A percentile compares a stretch with the other conserved stretches of the same genome.
These are phyloP conservation scores for Diadumene lineata DNA, from an alignment of 92 coral and sea anemone species.

Conservation along the genomic window DNA sequence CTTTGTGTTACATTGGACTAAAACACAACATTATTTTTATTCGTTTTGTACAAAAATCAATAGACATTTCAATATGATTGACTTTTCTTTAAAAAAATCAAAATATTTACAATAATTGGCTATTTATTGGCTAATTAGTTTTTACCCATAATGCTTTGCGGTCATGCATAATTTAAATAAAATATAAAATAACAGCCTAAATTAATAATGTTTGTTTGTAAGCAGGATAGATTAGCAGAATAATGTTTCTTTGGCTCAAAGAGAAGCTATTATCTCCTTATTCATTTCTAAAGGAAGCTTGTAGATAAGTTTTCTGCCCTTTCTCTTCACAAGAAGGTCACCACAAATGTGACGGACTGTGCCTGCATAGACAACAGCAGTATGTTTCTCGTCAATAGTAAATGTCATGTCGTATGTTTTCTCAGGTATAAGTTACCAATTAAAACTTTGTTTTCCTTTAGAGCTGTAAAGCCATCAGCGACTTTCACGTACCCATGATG, in stretches of 20 bases:
- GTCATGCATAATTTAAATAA: no score
- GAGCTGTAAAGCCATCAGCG: not conserved
- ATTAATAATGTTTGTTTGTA: no score
- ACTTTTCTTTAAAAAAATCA: not conserved
- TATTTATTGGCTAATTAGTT: no score
- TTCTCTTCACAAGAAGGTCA: slow-evolving; percentile 16
- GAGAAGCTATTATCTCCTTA: slow-evolving; percentile 56
- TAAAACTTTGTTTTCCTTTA: slow-evolving; percentile 26
- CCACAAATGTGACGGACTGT: slow-evolving; percentile 57
- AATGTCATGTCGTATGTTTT: slow-evolving; percentile 62
- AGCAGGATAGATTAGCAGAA: no score
- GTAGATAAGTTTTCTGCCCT: slow-evolving; percentile 24
- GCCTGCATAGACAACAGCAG: slow-evolving; percentile 51
- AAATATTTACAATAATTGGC: not conserved
- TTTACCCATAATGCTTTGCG: slow-evolving; percentile 47
- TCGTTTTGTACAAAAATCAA: slow-evolving; percentile 2
- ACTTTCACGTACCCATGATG: no score
- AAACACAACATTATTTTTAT: slow-evolving; percentile 15
- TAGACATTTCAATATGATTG: slow-evolving; percentile 1
- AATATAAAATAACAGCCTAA: no score
- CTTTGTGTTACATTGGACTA: slow-evolving; percentile 30
- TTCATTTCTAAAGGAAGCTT: slow-evolving; percentile 38
- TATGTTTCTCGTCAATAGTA: slow-evolving; percentile 32
- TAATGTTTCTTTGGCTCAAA: no score
- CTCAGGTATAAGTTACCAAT: slow-evolving; percentile 55